Percentiles rank a stretch among this genome's conserved stretches.
Evolutionary conservation across 2,797 vertebrate species (phyloP).

Genomic region (Acipenser transmontanus): DNA sequence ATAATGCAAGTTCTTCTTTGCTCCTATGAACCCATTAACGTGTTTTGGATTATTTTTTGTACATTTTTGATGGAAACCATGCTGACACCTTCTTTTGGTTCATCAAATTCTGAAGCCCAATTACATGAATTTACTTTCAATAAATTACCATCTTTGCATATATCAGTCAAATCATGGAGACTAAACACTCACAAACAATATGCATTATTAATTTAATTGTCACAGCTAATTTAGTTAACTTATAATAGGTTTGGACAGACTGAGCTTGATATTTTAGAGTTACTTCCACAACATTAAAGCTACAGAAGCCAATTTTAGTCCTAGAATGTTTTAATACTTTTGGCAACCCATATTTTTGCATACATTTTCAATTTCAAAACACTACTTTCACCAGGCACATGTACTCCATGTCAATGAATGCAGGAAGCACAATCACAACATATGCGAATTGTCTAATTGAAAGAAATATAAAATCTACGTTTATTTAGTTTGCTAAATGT

Average conservation of each 20-base stretch:
- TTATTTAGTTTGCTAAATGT: too few species aligned
- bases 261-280: conserved; percentile 53
- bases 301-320: conserved; percentile 54
- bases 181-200: conserved; percentile 92
- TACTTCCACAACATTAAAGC: conserved; percentile 57
- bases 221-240: conserved; percentile 90
- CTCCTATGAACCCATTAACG: too few species aligned
- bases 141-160: conserved; percentile 97
- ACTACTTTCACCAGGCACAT: too few species aligned
- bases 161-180: conserved; percentile 92
- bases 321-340: background rate
- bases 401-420: background rate
- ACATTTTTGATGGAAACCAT: conserved; percentile 78
- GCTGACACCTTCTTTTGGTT: conserved; percentile 91
- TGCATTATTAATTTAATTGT: conserved; percentile 99
- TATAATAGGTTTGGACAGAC: conserved; percentile 83
- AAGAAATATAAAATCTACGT: too few species aligned
- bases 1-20: too few species aligned
- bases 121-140: conserved; percentile 97
- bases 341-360: too few species aligned
- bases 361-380: too few species aligned
- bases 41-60: background rate
- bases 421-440: background rate
- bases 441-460: background rate
- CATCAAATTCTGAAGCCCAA: conserved; percentile 87